These are phyloP conservation scores for Nothoprocta pentlandii DNA, from an alignment of 2,113 vertebrate genomes.

Conservation along the genomic window DNA sequence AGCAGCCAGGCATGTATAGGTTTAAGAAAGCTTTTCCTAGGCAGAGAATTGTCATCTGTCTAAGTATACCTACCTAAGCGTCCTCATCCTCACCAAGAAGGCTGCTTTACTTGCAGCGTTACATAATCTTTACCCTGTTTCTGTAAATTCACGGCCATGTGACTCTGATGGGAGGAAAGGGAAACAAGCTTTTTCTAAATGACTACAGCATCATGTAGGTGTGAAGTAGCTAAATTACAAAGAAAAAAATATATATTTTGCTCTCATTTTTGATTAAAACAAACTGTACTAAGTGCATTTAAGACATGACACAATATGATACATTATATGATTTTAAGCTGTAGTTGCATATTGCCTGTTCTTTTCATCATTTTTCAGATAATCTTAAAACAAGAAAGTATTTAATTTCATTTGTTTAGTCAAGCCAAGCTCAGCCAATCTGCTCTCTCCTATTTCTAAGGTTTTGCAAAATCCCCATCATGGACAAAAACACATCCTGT, in stretches of 20 bases:
- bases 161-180: neutral
- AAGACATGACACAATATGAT: neutral
- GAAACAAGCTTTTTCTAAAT: neutral
- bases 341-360: neutral
- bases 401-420: neutral
- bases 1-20: neutral
- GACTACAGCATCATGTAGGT: neutral
- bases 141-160: neutral
- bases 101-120: conserved; percentile 4
- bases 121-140: conserved; percentile 24
- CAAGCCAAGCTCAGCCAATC: neutral
- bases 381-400: neutral
- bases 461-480: neutral
- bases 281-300: neutral
- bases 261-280: neutral
- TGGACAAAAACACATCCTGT: neutral
- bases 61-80: conserved; percentile 38
- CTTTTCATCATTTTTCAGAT: neutral
- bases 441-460: neutral
- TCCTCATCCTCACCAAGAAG: conserved; percentile 36
- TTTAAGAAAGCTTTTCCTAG: conserved; percentile 37
- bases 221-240: neutral
- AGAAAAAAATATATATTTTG: neutral
- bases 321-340: neutral
- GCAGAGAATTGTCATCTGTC: neutral